Evolutionary conservation across 1,140 invertebrate species (phyloP).

Genomic region (Bombus pyrosoma): DNA sequence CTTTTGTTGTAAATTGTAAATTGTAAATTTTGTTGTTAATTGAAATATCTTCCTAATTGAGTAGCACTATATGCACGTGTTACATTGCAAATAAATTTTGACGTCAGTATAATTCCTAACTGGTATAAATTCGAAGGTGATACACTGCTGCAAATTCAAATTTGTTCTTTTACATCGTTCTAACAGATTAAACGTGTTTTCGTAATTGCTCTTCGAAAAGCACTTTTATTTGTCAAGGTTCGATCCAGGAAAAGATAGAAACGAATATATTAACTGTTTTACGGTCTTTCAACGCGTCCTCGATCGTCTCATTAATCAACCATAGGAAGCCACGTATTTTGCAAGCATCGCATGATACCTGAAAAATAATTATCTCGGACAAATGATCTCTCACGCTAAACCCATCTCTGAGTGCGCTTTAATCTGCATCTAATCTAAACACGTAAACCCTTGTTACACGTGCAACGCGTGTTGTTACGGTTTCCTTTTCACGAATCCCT

Average conservation of each 20-base stretch:
- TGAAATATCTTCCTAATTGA: background rate
- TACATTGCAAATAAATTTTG: background rate
- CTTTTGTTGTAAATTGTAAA: background rate
- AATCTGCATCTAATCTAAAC: slow-evolving; percentile 56
- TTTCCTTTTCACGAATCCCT: background rate
- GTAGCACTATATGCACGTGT: background rate
- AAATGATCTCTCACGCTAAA: slow-evolving; percentile 62
- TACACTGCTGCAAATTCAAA: background rate
- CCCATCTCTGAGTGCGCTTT: slow-evolving; percentile 45
- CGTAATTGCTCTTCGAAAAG: background rate
- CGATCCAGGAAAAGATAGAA: background rate
- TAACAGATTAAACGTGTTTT: background rate
- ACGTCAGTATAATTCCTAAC: background rate
- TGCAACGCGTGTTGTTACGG: slow-evolving; percentile 7
- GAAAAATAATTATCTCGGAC: slow-evolving; percentile 67
- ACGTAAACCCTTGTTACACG: slow-evolving; percentile 44
- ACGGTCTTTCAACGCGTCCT: background rate
- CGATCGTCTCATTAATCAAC: slow-evolving; percentile 49
- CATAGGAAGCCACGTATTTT: slow-evolving; percentile 25
- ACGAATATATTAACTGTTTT: background rate
- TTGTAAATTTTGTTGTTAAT: background rate
- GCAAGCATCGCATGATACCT: slow-evolving; percentile 41
- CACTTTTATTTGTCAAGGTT: no score
- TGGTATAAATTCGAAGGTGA: background rate
- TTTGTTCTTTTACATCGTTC: background rate